Conservation (phyloP, 2,888 invertebrate genomes). For the Habroteleia sp. region DNA sequence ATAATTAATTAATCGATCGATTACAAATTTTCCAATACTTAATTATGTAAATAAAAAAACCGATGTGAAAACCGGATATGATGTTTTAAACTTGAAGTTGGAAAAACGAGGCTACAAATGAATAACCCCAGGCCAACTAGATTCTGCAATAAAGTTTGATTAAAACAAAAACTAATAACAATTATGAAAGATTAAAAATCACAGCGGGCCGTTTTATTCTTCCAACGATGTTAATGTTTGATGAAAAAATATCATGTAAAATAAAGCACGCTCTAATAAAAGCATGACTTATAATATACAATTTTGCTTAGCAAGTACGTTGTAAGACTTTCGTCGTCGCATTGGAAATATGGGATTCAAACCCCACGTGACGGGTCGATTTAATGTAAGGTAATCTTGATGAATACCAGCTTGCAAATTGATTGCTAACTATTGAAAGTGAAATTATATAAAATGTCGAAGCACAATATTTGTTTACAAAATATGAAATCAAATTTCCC, state of each 20-base stretch:
- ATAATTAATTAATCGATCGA: slow-evolving; percentile 16
- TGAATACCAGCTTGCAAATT: slow-evolving; percentile 42
- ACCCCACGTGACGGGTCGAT: slow-evolving; percentile 54
- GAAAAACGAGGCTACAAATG: neutral
- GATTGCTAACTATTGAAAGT: slow-evolving; percentile 31
- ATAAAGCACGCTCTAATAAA: slow-evolving; percentile 50
- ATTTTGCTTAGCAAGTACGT: slow-evolving; percentile 56
- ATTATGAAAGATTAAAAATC: slow-evolving; percentile 35
- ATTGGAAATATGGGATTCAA: slow-evolving; percentile 56
- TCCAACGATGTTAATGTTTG: slow-evolving; percentile 30
- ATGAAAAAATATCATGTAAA: slow-evolving; percentile 54
- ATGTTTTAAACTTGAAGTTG: neutral
- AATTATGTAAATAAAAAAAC: neutral
- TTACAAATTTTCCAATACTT: neutral
- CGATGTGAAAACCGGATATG: neutral
- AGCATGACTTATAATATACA: slow-evolving; percentile 48
- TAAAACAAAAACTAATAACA: slow-evolving; percentile 39
- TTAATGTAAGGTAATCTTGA: slow-evolving; percentile 62
- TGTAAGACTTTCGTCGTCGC: slow-evolving; percentile 59
- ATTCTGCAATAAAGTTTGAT: slow-evolving; percentile 37
- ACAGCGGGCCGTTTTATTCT: slow-evolving; percentile 1
- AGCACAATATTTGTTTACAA: too few species aligned
- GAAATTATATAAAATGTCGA: too few species aligned
- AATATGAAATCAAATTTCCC: too few species aligned
- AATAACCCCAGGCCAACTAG: slow-evolving; percentile 6